These are phyloP conservation scores for Eueremaeus valkanovi DNA, from an alignment of 2,888 invertebrate genomes.

Conservation along the genomic window DNA sequence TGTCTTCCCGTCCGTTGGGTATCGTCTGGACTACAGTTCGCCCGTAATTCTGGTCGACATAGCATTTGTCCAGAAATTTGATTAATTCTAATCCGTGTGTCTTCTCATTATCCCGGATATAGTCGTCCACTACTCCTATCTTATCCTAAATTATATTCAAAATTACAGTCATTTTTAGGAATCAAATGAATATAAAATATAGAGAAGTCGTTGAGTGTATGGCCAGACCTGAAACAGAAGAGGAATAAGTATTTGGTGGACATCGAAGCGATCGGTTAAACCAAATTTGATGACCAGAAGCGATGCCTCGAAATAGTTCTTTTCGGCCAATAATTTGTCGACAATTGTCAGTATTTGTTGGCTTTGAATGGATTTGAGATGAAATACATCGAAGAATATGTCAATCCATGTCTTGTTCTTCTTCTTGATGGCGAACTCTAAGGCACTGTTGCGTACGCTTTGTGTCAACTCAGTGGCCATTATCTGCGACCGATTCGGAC, in stretches of 20 bases:
- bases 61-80: conserved; percentile 6
- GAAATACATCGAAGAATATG: neutral
- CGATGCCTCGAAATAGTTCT: conserved; percentile 10
- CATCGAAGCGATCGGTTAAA: neutral
- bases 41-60: neutral
- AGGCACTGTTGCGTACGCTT: neutral
- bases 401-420: conserved; percentile 22
- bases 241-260: conserved; percentile 2
- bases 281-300: neutral
- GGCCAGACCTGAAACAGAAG: conserved; percentile 12
- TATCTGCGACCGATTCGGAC: neutral
- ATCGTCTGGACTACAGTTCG: neutral
- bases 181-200: neutral
- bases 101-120: conserved; percentile 4
- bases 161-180: neutral
- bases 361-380: neutral
- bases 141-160: conserved; percentile 16
- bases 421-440: neutral
- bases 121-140: conserved; percentile 8
- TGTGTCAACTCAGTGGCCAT: neutral
- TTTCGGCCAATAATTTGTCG: neutral
- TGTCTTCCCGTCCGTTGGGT: neutral
- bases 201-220: neutral
- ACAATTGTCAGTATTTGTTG: neutral
- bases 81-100: conserved; percentile 19